Base-by-base conservation (phyloP, 2,888 invertebrate species). In the Sphaeridia pumilis region DNA sequence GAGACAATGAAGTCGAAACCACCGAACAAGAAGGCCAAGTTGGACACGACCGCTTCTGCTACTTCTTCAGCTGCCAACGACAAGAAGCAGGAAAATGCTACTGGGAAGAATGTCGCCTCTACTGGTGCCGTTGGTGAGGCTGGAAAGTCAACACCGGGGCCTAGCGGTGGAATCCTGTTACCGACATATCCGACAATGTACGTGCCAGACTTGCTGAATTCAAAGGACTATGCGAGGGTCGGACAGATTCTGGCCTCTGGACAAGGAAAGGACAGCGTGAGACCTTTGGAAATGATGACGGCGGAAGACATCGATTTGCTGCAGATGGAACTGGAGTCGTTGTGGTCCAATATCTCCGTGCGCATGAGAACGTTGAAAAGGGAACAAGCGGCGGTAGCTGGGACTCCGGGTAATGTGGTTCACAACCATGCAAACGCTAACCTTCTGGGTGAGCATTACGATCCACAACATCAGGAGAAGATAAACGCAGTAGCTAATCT, bases 281-380 rank as follows among this genome's bases (percentile, higher is more conserved):
- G 43, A 25, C 41, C 57, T 27, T 52, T 44, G 28, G 47, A 53
- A 10, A 45, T 28, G 10, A 46, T 62, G 4, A 47, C 58, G 1
- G 83, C 89, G 75, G 92, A 93, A 65, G 92, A 94, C 68, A 73
- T 93, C 45, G 90, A 93, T 69, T 77, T 80, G 1, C 73, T 94
- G 10, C 93, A 94, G 69, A 72, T 83, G 47, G 93, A 94, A 69
- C 71, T 93, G 47, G 93, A 94, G 71, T 82, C 83, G 22, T 73
- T 93, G 46, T 75, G 93, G 24, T 85, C 87, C 0, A 83, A 83
- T 47, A 84, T 85, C 49, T 87, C 87, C 0, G 78, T 88, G 17
- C 76, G 92, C 52, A 78, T 82, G 61, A 76, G 87, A 62, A 79
- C 82, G 55, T 76, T 93, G n/a, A 83, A 72, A 52, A 66, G 66